Base-by-base conservation (phyloP, 1,140 invertebrate genomes). In the Papilio helenus region DNA sequence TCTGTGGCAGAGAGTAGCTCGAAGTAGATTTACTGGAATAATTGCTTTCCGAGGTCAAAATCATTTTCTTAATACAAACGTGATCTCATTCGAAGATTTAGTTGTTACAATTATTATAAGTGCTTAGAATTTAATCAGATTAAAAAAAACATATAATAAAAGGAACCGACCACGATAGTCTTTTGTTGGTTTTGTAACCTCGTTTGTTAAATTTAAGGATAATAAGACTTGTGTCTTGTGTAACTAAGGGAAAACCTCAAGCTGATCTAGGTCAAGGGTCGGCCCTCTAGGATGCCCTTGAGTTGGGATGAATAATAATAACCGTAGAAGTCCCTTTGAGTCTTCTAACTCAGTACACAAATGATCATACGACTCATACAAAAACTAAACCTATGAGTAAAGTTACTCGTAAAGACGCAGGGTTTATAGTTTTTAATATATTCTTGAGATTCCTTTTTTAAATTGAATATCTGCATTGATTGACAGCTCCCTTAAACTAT, bases 11-110 rank as follows among this genome's bases (percentile, higher is more conserved):
- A 44, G 23, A 79, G 80, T 76, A 68, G 72, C 79, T 79, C 82
- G 78, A 83, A 84, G 80, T 83, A 79, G 82, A 87, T 85, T 87
- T 86, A 86, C 84, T 89, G 83, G 85, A 87, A 89, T 85, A 86
- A 89, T 88, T 90, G 86, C 82, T 83, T 82, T 79, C 80, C 88
- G 90, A 90, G 89, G 90, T 88, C 89, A 84, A 86, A 88, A 72
- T 81, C 82, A 89, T 91, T 88, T 88, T 83, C 84, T 87, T 68
- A 84, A 83, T 86, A 85, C 83, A 86, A 87, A 79, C 83, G 81
- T 88, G 89, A 86, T 90, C 86, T 86, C 84, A 86, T 88, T 90
- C 82, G 79, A 79, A 82, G 84, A 82, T 82, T 80, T 72, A 80
- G 76, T 74, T 74, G 44, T 49, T 46, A 44, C 23, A 74, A 74